phyloP scores from a whole-genome alignment of 2,888 invertebrate species.

The Eubasilissa splendida region DNA sequence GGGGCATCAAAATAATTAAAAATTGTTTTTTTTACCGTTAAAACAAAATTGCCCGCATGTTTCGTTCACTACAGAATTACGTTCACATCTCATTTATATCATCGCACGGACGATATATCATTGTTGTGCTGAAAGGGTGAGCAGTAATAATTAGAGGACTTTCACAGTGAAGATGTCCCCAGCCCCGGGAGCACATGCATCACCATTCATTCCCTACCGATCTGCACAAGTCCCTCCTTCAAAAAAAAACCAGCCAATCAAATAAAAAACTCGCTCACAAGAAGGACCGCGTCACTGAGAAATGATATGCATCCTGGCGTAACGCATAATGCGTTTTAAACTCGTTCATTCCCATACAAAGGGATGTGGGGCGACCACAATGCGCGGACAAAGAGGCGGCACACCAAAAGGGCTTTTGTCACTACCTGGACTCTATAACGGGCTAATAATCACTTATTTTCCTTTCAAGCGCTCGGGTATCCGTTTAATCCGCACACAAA shows the following conservation, averaged over 20 bases:
- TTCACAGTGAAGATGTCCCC: too few relatives aligned
- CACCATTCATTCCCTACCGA: neutral
- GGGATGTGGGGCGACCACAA: constrained; percentile 54
- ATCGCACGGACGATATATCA: too few relatives aligned
- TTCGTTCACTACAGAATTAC: too few relatives aligned
- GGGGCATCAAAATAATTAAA: too few relatives aligned
- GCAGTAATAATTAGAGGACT: too few relatives aligned
- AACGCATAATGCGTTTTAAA: constrained; percentile 43
- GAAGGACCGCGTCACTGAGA: constrained; percentile 27
- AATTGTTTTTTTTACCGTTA: too few relatives aligned
- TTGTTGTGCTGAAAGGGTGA: too few relatives aligned
- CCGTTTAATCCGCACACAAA: constrained; percentile 54
- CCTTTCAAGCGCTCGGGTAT: constrained; percentile 47
- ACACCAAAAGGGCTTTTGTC: constrained; percentile 50
- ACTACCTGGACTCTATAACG: constrained; percentile 40
- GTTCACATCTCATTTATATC: too few relatives aligned
- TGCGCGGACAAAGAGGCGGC: constrained; percentile 47
- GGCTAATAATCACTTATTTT: constrained; percentile 42
- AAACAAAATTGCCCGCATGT: too few relatives aligned
- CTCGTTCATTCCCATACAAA: constrained; percentile 51
- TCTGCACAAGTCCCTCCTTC: neutral
- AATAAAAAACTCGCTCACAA: constrained; percentile 15
- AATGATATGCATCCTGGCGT: constrained; percentile 46
- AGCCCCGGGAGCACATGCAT: too few relatives aligned
- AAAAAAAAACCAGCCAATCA: constrained; percentile 27